Base-by-base conservation (phyloP, 2,797 vertebrate species). In the Crax fasciolata region DNA sequence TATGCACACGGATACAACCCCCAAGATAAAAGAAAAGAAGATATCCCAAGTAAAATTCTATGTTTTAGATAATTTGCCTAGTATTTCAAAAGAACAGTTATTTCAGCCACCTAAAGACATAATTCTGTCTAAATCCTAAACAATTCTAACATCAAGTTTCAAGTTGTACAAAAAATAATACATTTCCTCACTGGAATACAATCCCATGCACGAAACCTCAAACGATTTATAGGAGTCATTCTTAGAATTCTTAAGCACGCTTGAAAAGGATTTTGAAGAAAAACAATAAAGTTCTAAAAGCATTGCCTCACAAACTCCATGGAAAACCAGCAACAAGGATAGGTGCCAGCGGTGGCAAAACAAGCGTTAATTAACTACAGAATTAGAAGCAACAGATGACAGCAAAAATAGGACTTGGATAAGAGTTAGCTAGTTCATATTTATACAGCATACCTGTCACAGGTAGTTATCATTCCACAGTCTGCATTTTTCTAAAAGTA, bases 401-500 rank as follows among this genome's bases (percentile, higher is more conserved):
- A 2, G 30, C 14, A 93, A 83, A 77, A 95, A 28, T 12, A 1
- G 1, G 20, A 68, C 68, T 10, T 65, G 11, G 18, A 12, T 55
- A 49, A 21, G 3, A 79, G 84, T 32, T 18, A 84, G 13, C 18
- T 77, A 30, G 12, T 55, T 87, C 70, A 55, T 77, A 39, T 44
- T 75, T 48, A 63, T 5, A n/a, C 5, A 59, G 7, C 35, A 75
- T 27, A 52, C 21, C 41, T 5, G 1, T 19, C 27, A 28, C 0
- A 61, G 6, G n/a, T 21, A 78, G 48, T 90, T 62, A 83, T 72
- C 74, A 75, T 67, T 75, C 78, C 39, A 80, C 23, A 32, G 74
- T 28, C 10, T 58, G 8, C 2, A 5, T 44, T 94, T 72, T 83
- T 68, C 61, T 65, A 66, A 65, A 73, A 16, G 54, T 84, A 74